Percentiles rank a stretch among this genome's conserved stretches.
Evolutionary conservation across 2,888 invertebrate genomes (phyloP).

Genomic region (Philhelius pedissequus): DNA sequence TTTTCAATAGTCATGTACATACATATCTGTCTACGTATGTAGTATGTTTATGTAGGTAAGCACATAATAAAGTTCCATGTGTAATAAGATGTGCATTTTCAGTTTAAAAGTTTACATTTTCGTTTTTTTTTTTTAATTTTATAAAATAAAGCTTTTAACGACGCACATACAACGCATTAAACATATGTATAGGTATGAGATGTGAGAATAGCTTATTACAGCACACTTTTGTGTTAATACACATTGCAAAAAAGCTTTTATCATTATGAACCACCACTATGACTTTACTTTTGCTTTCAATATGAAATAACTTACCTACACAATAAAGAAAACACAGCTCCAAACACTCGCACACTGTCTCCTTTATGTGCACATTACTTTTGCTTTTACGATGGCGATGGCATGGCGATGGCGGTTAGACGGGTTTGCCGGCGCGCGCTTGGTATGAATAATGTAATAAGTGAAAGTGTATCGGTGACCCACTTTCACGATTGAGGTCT

Average conservation of each 20-base stretch:
- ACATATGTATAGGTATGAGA: not conserved
- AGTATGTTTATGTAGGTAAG: no score
- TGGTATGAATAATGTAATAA: constrained; percentile 85
- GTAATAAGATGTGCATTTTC: constrained; percentile 7
- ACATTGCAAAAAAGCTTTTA: constrained; percentile 23
- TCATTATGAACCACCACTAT: constrained; percentile 16
- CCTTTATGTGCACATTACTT: constrained; percentile 53
- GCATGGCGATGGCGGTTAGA: constrained; percentile 45
- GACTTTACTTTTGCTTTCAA: constrained; percentile 77
- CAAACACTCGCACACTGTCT: constrained; percentile 25
- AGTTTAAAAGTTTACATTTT: not conserved
- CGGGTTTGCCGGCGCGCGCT: constrained; percentile 69
- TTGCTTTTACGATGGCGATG: constrained; percentile 66
- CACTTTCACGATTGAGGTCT: constrained; percentile 96
- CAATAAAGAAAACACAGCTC: constrained; percentile 28
- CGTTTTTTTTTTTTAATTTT: no score
- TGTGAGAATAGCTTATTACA: constrained; percentile 33
- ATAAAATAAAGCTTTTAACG: not conserved
- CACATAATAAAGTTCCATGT: not conserved
- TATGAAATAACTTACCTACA: constrained; percentile 74
- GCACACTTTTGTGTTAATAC: constrained; percentile 26
- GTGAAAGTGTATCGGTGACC: constrained; percentile 94
- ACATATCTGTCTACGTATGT: no score
- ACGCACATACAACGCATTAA: constrained; percentile 11
- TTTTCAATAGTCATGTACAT: not conserved